phyloP scores from a whole-genome alignment of 2,797 vertebrate genomes.

The Cyprinodon diabolis region DNA sequence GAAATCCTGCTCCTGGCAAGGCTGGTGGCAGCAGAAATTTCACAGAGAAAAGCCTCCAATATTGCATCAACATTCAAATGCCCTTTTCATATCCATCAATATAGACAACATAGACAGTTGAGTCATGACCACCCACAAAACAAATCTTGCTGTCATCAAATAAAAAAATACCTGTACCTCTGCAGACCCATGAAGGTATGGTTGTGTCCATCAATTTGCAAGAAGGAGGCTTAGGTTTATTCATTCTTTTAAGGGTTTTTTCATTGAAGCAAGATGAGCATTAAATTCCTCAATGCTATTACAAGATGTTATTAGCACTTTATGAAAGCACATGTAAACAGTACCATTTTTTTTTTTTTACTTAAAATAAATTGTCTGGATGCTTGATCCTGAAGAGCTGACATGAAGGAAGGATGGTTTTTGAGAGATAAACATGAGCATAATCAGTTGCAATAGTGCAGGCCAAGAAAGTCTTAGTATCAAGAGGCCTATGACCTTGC shows the following conservation, averaged over 20 bases:
- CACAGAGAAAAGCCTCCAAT: conserved; percentile 1
- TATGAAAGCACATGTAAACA: not conserved
- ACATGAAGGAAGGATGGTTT: conserved; percentile 49
- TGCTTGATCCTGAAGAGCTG: conserved; percentile 52
- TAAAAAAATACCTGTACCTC: conserved; percentile 9
- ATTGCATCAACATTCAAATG: conserved; percentile 33
- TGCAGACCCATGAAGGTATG: conserved; percentile 2
- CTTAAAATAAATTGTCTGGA: conserved; percentile 29
- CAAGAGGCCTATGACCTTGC: conserved; percentile 15
- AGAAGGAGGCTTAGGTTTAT: conserved; percentile 17
- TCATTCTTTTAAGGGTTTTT: not conserved
- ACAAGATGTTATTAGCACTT: not conserved
- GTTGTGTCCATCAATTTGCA: conserved; percentile 15
- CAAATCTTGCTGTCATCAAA: conserved; percentile 27
- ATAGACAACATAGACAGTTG: conserved; percentile 7
- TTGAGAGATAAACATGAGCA: not conserved
- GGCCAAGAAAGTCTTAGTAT: conserved; percentile 40
- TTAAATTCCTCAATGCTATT: not conserved
- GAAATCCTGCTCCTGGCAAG: conserved; percentile 37
- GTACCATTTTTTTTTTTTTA: too few relatives aligned
- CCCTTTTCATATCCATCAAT: not conserved
- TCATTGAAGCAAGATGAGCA: not conserved
- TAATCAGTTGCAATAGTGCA: conserved; percentile 22
- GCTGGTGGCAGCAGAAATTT: conserved; percentile 25
- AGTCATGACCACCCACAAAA: conserved; percentile 23